A percentile compares a stretch with the other conserved stretches of the same genome.
phyloP scores from a whole-genome alignment of 1,140 invertebrate genomes.

The Alviniconcha marisindica region DNA sequence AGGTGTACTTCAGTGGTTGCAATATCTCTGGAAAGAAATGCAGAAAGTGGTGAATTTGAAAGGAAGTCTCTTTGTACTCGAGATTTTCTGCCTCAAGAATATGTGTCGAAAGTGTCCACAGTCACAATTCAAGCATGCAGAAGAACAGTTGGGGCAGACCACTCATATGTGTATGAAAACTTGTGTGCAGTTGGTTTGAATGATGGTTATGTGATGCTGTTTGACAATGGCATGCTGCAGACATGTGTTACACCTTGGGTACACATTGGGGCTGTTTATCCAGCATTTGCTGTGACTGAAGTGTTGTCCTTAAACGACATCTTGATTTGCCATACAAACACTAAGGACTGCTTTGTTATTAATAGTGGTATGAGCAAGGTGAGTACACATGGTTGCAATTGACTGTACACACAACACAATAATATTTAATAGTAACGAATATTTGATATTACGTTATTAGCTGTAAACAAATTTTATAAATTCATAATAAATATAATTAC shows the following conservation, averaged over 20 bases:
- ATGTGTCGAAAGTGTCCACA: conserved; percentile 22
- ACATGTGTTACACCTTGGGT: not conserved
- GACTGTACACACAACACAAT: not conserved
- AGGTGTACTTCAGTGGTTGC: not conserved
- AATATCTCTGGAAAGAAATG: not conserved
- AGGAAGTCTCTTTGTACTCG: not conserved
- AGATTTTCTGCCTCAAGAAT: conserved; percentile 23
- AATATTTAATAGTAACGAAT: not conserved
- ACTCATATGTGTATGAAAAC: not conserved
- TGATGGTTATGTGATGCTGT: conserved; percentile 22
- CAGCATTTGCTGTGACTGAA: not conserved
- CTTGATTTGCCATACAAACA: conserved; percentile 28
- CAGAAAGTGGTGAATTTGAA: not conserved
- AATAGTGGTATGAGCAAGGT: not conserved
- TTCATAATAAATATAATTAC: too few species aligned
- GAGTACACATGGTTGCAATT: not conserved
- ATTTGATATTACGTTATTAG: not conserved
- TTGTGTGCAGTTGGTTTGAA: conserved; percentile 17
- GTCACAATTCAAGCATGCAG: not conserved
- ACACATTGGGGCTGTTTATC: not conserved
- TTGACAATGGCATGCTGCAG: conserved; percentile 11
- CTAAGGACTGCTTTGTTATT: conserved; percentile 11
- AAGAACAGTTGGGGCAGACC: not conserved
- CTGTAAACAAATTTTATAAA: not conserved
- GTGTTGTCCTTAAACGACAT: not conserved